A percentile compares a stretch with the other conserved stretches of the same genome.
Evolutionary conservation across 2,797 vertebrate genomes (phyloP).

Genomic region (Phaenicophaeus curvirostris): DNA sequence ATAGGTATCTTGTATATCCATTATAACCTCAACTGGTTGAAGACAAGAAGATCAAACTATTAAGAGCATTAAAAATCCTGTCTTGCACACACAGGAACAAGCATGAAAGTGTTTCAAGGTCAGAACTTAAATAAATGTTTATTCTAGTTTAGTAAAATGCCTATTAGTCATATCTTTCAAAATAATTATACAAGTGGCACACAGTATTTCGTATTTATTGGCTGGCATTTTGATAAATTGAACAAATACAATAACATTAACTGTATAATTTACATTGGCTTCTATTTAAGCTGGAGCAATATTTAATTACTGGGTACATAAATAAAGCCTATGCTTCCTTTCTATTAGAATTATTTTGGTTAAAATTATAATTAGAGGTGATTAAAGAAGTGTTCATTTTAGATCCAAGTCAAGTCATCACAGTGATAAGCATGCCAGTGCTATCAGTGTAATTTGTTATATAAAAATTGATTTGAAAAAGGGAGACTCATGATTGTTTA

Average conservation of each 20-base stretch:
- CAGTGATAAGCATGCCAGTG: neutral
- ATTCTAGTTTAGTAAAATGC: neutral
- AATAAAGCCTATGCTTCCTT: neutral
- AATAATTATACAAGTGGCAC: neutral
- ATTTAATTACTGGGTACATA: neutral
- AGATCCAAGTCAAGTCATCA: neutral
- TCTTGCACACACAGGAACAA: neutral
- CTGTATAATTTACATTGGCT: neutral
- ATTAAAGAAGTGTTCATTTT: neutral
- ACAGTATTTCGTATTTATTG: neutral
- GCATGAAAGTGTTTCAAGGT: neutral
- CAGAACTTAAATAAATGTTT: neutral
- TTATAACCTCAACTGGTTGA: neutral
- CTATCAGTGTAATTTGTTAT: neutral
- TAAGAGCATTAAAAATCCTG: neutral
- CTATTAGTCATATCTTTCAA: neutral
- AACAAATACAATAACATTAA: neutral
- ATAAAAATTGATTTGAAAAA: neutral
- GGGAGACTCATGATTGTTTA: neutral
- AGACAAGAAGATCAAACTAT: neutral
- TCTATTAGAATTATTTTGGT: neutral
- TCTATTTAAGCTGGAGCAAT: neutral
- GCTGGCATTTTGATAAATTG: neutral
- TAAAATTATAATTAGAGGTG: neutral
- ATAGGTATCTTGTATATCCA: neutral